These are phyloP conservation scores for western clawed frog (Xenopus tropicalis) DNA, from an alignment of 2,113 vertebrate species.

Conservation along the genomic window DNA sequence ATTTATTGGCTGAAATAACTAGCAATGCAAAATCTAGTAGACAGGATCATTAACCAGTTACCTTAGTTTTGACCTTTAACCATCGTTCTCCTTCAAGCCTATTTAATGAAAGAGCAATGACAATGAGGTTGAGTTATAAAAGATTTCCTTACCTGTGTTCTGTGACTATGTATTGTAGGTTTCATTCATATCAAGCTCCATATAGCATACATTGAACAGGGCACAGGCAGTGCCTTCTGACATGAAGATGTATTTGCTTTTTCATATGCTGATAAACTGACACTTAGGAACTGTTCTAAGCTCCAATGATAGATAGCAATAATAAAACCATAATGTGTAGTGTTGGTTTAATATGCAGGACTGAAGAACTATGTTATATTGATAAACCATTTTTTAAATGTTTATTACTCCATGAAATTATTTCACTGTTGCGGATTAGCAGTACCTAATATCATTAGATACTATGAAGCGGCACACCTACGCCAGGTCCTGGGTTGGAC, in stretches of 20 bases:
- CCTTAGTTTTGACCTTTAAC: too few relatives aligned
- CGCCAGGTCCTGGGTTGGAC: too few relatives aligned
- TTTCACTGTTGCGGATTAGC: too few relatives aligned
- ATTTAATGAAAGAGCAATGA: too few relatives aligned
- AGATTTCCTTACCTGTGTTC: too few relatives aligned
- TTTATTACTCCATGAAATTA: neutral
- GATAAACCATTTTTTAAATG: neutral
- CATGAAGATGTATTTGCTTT: neutral
- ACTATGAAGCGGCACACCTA: too few relatives aligned
- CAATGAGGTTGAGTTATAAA: too few relatives aligned
- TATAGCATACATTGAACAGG: neutral
- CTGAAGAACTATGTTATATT: neutral
- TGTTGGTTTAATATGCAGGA: neutral
- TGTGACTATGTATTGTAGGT: neutral
- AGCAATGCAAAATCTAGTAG: too few relatives aligned
- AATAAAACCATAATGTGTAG: neutral
- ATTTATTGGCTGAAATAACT: too few relatives aligned
- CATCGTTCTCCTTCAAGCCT: too few relatives aligned
- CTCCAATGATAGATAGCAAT: neutral
- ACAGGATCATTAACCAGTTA: too few relatives aligned
- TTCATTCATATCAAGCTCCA: neutral
- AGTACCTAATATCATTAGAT: too few relatives aligned
- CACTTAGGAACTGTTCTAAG: neutral
- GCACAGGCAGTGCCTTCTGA: neutral
- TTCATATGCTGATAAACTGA: neutral